Evolutionary conservation across 1,140 invertebrate species (phyloP).

Genomic region (Eufriesea mexicana): DNA sequence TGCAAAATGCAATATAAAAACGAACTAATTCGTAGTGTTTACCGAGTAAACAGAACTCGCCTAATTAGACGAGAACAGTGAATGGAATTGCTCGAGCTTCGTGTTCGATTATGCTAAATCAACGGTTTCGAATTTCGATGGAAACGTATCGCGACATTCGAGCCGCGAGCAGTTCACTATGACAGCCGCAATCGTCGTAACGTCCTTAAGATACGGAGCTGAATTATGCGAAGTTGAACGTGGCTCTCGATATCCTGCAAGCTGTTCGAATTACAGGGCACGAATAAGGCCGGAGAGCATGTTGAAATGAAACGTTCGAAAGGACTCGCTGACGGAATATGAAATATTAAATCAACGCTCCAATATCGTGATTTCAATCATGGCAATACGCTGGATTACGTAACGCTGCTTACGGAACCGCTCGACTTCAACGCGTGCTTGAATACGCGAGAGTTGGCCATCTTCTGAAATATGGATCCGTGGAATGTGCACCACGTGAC

Average conservation of each 20-base stretch:
- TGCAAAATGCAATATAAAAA: neutral
- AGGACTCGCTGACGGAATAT: neutral
- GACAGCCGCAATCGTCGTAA: too few species aligned
- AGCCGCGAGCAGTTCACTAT: too few species aligned
- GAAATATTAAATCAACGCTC: neutral
- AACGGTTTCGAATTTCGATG: too few species aligned
- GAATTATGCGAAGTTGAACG: too few species aligned
- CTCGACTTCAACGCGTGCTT: neutral
- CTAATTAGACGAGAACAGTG: too few species aligned
- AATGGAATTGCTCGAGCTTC: too few species aligned
- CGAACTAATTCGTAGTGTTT: neutral
- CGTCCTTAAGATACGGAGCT: too few species aligned
- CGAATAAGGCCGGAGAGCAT: too few species aligned
- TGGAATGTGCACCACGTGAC: neutral
- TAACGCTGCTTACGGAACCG: neutral
- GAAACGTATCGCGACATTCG: too few species aligned
- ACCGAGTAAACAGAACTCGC: too few species aligned
- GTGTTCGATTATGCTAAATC: too few species aligned
- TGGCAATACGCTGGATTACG: neutral
- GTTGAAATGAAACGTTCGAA: neutral
- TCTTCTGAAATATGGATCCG: constrained; percentile 9
- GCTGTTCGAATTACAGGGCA: neutral
- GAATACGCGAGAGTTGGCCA: constrained; percentile 5
- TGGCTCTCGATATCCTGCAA: too few species aligned
- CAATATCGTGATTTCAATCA: neutral